Evolutionary conservation across 2,888 invertebrate species (phyloP).

Genomic region (Dynastes maya): DNA sequence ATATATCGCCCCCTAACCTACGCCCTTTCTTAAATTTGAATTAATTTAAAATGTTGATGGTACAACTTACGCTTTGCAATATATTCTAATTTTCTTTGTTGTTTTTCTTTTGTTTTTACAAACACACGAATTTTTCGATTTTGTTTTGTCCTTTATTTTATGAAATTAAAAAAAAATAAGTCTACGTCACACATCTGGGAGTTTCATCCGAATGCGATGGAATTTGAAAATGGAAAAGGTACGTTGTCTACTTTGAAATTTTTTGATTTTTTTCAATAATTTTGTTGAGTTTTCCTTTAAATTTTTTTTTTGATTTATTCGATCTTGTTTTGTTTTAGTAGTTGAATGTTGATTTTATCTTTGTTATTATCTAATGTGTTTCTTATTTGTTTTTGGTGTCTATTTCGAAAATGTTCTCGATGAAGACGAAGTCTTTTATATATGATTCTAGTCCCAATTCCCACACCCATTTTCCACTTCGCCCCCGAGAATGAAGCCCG

Average conservation of each 20-base stretch:
- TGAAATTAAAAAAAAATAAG: not conserved
- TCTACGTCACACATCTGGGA: not conserved
- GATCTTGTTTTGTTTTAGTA: too few relatives aligned
- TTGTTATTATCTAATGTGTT: too few relatives aligned
- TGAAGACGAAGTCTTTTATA: not conserved
- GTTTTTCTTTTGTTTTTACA: not conserved
- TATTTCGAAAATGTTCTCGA: too few relatives aligned
- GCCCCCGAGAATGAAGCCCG: too few relatives aligned
- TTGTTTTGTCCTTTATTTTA: not conserved
- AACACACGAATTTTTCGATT: not conserved
- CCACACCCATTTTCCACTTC: too few relatives aligned
- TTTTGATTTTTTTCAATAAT: conserved; percentile 1
- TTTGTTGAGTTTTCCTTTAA: not conserved
- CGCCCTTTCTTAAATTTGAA: not conserved
- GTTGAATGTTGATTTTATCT: too few relatives aligned
- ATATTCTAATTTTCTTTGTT: not conserved
- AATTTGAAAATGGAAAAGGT: not conserved
- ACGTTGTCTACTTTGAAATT: not conserved
- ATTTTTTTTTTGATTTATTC: not conserved
- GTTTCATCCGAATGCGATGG: not conserved
- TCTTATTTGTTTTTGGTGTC: too few relatives aligned
- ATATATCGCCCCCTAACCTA: not conserved
- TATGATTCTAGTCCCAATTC: not conserved
- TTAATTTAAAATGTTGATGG: not conserved
- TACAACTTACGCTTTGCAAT: conserved; percentile 11